phyloP scores from a whole-genome alignment of 2,113 vertebrate genomes.

The Sinocyclocheilus maitianheensis region DNA sequence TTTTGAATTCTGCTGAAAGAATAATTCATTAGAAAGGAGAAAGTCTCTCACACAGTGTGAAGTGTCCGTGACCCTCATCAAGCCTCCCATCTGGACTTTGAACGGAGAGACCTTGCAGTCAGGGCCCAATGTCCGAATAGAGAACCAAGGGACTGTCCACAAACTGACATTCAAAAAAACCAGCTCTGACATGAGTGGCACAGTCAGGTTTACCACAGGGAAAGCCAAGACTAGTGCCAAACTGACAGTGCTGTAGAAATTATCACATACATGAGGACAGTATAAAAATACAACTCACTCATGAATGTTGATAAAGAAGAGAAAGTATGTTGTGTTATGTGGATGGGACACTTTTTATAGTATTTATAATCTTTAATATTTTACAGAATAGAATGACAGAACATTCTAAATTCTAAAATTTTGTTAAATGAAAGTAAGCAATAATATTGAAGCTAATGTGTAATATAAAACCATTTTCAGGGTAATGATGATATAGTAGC shows the following conservation, averaged over 20 bases:
- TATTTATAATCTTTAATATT: constrained; percentile 8
- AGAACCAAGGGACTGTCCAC: constrained; percentile 71
- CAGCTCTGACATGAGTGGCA: constrained; percentile 70
- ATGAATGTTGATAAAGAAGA: not conserved
- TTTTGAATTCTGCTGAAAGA: not conserved
- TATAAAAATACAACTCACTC: constrained; percentile 3
- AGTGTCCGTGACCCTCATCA: constrained; percentile 70
- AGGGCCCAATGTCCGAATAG: constrained; percentile 65
- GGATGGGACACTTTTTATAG: constrained; percentile 1
- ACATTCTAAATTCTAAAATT: not conserved
- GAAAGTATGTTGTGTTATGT: not conserved
- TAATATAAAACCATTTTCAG: not conserved
- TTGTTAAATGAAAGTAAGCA: not conserved
- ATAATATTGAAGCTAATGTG: not conserved
- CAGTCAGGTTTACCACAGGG: constrained; percentile 73
- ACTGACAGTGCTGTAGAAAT: constrained; percentile 60
- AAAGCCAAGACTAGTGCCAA: constrained; percentile 74
- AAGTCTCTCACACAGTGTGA: constrained; percentile 67
- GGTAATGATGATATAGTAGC: not conserved
- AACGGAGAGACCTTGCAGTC: constrained; percentile 70
- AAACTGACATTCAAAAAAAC: constrained; percentile 73
- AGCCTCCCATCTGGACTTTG: constrained; percentile 75
- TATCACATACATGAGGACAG: not conserved
- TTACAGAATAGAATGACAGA: not conserved
- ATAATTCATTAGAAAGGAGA: not conserved